phyloP scores from a whole-genome alignment of 2,797 vertebrate genomes.

The Molossus alvarezi region DNA sequence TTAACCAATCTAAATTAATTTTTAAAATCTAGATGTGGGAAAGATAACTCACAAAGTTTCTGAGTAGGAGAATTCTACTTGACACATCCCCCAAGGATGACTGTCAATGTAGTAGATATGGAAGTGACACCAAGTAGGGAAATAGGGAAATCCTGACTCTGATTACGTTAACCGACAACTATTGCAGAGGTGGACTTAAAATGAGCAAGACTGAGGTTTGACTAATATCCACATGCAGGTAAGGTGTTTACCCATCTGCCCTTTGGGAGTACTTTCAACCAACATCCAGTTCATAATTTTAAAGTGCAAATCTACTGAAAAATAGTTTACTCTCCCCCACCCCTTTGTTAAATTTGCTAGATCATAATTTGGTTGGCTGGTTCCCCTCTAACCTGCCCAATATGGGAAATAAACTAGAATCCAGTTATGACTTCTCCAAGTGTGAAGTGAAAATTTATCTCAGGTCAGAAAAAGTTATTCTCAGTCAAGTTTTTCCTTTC shows the following conservation, averaged over 20 bases:
- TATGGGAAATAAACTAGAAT: constrained; percentile 52
- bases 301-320: constrained; percentile 89
- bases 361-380: constrained; percentile 26
- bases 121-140: constrained; percentile 27
- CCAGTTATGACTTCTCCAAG: constrained; percentile 59
- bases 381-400: constrained; percentile 75
- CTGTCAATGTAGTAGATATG: constrained; percentile 32
- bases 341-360: constrained; percentile 71
- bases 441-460: constrained; percentile 58
- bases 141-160: constrained; percentile 36
- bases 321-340: constrained; percentile 73
- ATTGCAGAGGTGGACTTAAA: accelerated
- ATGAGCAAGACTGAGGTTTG: background rate
- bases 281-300: constrained; percentile 88
- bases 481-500: constrained; percentile 65
- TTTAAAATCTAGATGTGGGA: constrained; percentile 70
- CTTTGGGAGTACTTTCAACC: constrained; percentile 66
- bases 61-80: constrained; percentile 71
- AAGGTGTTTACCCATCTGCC: constrained; percentile 32
- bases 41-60: constrained; percentile 72
- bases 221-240: background rate
- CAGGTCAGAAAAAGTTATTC: constrained; percentile 66
- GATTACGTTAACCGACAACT: background rate
- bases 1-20: constrained; percentile 71
- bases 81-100: constrained; percentile 23